A percentile compares a stretch with the other conserved stretches of the same genome.
Conservation (phyloP, 2,888 invertebrate species). For the Acanthopleura granulata region DNA sequence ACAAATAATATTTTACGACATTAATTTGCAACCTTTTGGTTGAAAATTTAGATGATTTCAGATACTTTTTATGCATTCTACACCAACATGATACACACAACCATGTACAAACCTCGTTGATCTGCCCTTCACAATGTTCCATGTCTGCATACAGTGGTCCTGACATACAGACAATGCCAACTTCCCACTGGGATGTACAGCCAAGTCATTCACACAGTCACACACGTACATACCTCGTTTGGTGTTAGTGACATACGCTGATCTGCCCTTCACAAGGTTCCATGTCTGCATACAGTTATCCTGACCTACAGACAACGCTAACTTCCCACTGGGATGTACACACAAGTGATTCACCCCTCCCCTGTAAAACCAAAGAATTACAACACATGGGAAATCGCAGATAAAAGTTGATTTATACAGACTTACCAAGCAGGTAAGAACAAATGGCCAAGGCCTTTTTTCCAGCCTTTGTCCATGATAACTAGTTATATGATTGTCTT, state of each 20-base stretch:
- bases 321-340: constrained; percentile 92
- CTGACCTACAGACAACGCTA: constrained; percentile 87
- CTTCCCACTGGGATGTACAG: constrained; percentile 91
- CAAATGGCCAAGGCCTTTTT: no score
- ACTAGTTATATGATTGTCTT: no score
- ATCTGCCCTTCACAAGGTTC: constrained; percentile 93
- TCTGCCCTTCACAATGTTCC: constrained; percentile 94
- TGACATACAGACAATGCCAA: constrained; percentile 87
- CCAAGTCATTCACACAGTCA: background rate
- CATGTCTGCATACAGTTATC: constrained; percentile 88
- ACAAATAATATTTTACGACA: no score
- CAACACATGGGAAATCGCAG: no score
- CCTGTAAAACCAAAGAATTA: constrained; percentile 38
- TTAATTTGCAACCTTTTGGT: no score
- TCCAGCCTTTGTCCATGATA: no score
- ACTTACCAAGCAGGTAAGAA: no score
- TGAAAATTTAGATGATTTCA: no score
- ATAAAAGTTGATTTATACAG: no score
- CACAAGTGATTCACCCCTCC: constrained; percentile 77
- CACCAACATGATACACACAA: no score
- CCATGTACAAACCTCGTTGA: constrained; percentile 73
- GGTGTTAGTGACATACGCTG: constrained; percentile 90
- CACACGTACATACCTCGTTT: constrained; percentile 72
- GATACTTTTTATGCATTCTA: no score
- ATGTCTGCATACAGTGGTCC: constrained; percentile 85